Evolutionary conservation across 2,113 vertebrate species (phyloP).

Genomic region (Patagioenas fasciata): DNA sequence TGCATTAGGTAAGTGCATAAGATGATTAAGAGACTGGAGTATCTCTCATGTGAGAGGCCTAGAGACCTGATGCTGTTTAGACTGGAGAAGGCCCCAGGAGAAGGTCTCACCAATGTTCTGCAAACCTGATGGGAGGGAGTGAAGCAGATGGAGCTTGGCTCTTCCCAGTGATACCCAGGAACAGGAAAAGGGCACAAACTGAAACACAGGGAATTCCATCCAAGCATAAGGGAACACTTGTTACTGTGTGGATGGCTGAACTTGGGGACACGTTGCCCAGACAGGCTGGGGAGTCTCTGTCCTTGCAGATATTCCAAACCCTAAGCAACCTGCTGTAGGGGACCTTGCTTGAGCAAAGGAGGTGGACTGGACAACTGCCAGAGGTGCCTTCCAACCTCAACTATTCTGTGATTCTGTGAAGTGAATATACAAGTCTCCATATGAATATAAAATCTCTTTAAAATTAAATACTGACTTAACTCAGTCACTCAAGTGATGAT

Average conservation of each 20-base stretch:
- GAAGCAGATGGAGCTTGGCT: neutral
- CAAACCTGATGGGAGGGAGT: neutral
- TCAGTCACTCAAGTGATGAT: constrained; percentile 54
- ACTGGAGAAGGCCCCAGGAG: neutral
- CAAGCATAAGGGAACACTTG: neutral
- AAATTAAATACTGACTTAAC: constrained; percentile 65
- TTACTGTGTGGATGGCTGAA: neutral
- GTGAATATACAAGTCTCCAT: constrained; percentile 16
- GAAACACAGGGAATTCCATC: neutral
- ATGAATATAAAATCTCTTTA: constrained; percentile 51
- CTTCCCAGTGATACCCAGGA: neutral
- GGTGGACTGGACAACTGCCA: neutral
- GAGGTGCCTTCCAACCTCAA: neutral
- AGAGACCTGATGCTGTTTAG: neutral
- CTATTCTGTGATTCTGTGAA: neutral
- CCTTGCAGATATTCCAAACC: neutral
- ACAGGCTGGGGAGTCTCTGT: neutral
- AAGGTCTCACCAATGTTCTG: neutral
- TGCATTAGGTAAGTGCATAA: neutral
- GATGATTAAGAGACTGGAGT: neutral
- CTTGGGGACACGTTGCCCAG: neutral
- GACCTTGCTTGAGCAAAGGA: neutral
- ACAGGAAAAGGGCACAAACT: neutral
- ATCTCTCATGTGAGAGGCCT: neutral
- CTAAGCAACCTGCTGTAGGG: neutral